Percentiles rank a stretch among this genome's conserved stretches.
Evolutionary conservation across 2,113 vertebrate genomes (phyloP).

Genomic region (Oplegnathus fasciatus): DNA sequence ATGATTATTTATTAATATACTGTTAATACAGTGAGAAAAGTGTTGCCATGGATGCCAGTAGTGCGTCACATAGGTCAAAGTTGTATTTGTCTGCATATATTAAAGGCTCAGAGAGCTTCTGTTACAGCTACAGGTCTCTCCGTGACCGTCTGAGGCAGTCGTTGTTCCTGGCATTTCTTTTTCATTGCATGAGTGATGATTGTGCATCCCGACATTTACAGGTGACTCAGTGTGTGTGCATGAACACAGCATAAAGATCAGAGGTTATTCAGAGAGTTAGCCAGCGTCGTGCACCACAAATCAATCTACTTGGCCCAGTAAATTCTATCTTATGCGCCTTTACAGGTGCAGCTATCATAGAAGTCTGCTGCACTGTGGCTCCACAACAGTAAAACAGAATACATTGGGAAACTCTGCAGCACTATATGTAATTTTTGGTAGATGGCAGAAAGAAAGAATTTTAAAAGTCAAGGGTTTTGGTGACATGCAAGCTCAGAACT

Average conservation of each 20-base stretch:
- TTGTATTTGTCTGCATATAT: background rate
- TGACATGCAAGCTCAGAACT: too few relatives aligned
- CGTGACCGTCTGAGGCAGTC: background rate
- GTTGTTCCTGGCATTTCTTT: slow-evolving; percentile 31
- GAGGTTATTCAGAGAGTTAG: slow-evolving; percentile 19
- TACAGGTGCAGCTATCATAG: background rate
- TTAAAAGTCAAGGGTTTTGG: background rate
- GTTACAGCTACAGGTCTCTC: slow-evolving; percentile 6
- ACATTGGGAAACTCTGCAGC: background rate
- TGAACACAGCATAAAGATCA: slow-evolving; percentile 3
- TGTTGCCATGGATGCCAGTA: background rate
- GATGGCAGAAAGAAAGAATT: background rate
- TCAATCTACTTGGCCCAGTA: background rate
- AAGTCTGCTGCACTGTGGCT: background rate
- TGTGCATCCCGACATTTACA: slow-evolving; percentile 10
- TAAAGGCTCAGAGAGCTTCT: background rate
- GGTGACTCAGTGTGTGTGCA: slow-evolving; percentile 13
- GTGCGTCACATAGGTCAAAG: background rate
- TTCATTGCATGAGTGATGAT: slow-evolving; percentile 8
- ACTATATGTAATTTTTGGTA: background rate
- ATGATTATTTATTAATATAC: background rate
- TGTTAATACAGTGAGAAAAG: background rate
- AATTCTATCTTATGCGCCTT: background rate
- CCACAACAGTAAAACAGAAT: background rate
- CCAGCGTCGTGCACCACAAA: background rate